Percentiles rank a stretch among this genome's conserved stretches.
Evolutionary conservation across 2,113 vertebrate species (phyloP).

Genomic region (Nothoprocta perdicaria): DNA sequence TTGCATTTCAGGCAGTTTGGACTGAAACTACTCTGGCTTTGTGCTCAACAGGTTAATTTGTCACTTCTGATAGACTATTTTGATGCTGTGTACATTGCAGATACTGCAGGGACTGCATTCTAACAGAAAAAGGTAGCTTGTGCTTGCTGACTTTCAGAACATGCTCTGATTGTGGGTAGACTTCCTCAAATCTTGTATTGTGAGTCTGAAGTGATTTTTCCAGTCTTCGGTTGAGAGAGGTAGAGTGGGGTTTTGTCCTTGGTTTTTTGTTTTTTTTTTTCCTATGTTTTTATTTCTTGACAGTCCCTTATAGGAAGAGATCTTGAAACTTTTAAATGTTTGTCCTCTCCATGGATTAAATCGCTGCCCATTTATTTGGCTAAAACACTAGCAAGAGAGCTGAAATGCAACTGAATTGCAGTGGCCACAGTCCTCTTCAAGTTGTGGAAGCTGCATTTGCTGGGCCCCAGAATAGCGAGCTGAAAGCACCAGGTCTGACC

Average conservation of each 20-base stretch:
- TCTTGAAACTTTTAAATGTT: background rate
- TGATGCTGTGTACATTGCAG: background rate
- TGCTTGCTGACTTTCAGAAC: background rate
- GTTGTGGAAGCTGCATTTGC: background rate
- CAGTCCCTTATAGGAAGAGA: background rate
- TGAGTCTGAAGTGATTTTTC: background rate
- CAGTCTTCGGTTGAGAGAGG: background rate
- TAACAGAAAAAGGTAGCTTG: background rate
- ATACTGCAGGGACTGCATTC: background rate
- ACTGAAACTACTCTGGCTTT: background rate
- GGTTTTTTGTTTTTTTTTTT: background rate
- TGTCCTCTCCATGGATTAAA: background rate
- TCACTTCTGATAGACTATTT: background rate
- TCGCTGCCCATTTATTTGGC: background rate
- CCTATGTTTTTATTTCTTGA: background rate
- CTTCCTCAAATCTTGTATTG: background rate
- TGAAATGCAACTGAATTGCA: background rate
- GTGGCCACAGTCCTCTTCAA: background rate
- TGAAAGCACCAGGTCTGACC: background rate
- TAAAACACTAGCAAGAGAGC: background rate
- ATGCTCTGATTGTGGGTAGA: background rate
- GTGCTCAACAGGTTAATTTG: background rate
- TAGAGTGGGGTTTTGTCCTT: background rate
- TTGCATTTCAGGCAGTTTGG: constrained; percentile 46
- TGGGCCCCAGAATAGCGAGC: background rate